Percentiles rank a stretch among this genome's conserved stretches.
Conservation (phyloP, 2,888 invertebrate genomes). For the Clitarchus hookeri region DNA sequence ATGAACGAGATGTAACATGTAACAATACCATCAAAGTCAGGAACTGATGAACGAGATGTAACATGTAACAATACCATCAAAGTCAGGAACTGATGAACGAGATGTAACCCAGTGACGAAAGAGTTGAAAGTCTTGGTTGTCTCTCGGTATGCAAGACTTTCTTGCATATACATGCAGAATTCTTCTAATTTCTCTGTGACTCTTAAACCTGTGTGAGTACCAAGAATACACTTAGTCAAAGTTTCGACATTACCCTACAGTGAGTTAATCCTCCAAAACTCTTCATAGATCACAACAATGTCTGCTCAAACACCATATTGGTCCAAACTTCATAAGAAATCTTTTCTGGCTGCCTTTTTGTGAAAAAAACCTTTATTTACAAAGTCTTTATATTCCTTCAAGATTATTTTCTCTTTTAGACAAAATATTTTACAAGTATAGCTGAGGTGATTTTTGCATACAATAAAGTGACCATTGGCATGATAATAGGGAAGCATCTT, state of each 20-base stretch:
- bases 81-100: neutral
- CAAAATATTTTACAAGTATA: conserved; percentile 40
- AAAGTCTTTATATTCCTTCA: conserved; percentile 20
- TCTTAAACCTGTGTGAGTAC: too few relatives aligned
- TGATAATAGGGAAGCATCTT: conserved; percentile 38
- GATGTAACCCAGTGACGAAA: too few relatives aligned
- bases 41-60: too few relatives aligned
- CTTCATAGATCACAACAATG: neutral
- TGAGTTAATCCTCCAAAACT: conserved; percentile 15
- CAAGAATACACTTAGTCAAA: neutral
- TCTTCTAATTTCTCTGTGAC: too few relatives aligned
- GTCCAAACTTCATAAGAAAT: conserved; percentile 20
- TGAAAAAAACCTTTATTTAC: neutral
- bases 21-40: too few relatives aligned
- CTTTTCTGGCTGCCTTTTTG: conserved; percentile 26
- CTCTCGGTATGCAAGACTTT: too few relatives aligned
- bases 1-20: too few relatives aligned
- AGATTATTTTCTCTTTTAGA: conserved; percentile 29
- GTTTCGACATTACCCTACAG: neutral
- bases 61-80: too few relatives aligned
- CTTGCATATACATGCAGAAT: too few relatives aligned
- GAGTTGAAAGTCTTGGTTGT: too few relatives aligned
- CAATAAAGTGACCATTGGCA: conserved; percentile 43
- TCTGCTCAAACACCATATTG: conserved; percentile 28
- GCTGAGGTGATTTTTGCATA: conserved; percentile 41